Conservation (phyloP, 2,797 vertebrate species). For the Oreochromis grahami region DNA sequence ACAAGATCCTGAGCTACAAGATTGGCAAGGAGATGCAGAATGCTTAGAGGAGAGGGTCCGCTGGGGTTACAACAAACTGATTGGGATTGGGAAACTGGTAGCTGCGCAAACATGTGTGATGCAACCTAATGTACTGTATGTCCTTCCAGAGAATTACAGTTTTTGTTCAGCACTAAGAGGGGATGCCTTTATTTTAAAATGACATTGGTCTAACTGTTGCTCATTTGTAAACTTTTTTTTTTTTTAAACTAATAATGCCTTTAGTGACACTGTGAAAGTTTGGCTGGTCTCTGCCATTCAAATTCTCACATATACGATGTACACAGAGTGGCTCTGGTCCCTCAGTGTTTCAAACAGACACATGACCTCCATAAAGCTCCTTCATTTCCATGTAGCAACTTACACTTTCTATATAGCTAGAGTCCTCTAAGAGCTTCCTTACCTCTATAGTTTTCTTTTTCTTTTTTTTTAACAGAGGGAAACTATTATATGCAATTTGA, state of each 20-base stretch:
- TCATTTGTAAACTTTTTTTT: slow-evolving; percentile 28
- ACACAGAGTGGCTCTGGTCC: slow-evolving; percentile 8
- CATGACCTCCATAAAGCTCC: neutral
- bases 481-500: slow-evolving; percentile 34
- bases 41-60: slow-evolving; percentile 71
- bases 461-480: slow-evolving; percentile 14
- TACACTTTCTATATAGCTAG: slow-evolving; percentile 12
- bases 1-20: slow-evolving; percentile 99
- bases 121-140: slow-evolving; percentile 45
- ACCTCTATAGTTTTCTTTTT: neutral
- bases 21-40: slow-evolving; percentile 98
- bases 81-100: slow-evolving; percentile 27
- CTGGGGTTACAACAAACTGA: slow-evolving; percentile 34
- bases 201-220: slow-evolving; percentile 21
- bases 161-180: slow-evolving; percentile 19
- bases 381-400: slow-evolving; percentile 26
- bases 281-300: slow-evolving; percentile 4
- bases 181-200: slow-evolving; percentile 32
- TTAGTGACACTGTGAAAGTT: slow-evolving; percentile 53
- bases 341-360: slow-evolving; percentile 15
- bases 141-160: slow-evolving; percentile 21
- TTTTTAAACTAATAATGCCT: slow-evolving; percentile 46
- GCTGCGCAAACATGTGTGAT: slow-evolving; percentile 41
- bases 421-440: slow-evolving; percentile 38
- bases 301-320: neutral